Evolutionary conservation across 2,888 invertebrate species (phyloP).

Genomic region (Limnephilus marmoratus): DNA sequence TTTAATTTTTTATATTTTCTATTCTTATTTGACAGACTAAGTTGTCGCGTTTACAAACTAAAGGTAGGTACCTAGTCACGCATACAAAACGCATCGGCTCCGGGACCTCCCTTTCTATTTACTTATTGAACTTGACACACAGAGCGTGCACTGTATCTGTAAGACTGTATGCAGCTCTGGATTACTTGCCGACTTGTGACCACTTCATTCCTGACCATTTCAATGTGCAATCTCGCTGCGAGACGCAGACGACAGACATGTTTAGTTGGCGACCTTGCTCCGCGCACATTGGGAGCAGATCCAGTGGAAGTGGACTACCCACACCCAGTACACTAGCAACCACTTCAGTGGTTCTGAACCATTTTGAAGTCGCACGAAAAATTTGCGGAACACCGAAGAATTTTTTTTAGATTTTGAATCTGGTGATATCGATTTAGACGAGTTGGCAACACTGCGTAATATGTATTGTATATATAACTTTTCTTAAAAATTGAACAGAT

Average conservation of each 20-base stretch:
- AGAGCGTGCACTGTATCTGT: background rate
- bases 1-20: too few relatives aligned
- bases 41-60: background rate
- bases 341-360: background rate
- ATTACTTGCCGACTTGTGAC: background rate
- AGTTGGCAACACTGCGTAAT: too few relatives aligned
- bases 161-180: background rate
- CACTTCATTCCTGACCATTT: conserved; percentile 3
- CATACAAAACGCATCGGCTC: background rate
- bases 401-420: too few relatives aligned
- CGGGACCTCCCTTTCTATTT: conserved; percentile 43
- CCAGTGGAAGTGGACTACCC: background rate
- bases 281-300: background rate
- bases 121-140: conserved; percentile 39
- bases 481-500: too few relatives aligned
- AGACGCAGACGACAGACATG: background rate
- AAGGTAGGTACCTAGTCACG: background rate
- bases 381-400: too few relatives aligned
- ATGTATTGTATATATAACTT: too few relatives aligned
- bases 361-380: too few relatives aligned
- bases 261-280: conserved; percentile 14
- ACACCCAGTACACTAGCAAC: background rate
- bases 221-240: background rate
- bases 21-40: too few relatives aligned
- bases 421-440: too few relatives aligned